phyloP scores from a whole-genome alignment of 2,797 vertebrate species.

The Cyclura pinguis region DNA sequence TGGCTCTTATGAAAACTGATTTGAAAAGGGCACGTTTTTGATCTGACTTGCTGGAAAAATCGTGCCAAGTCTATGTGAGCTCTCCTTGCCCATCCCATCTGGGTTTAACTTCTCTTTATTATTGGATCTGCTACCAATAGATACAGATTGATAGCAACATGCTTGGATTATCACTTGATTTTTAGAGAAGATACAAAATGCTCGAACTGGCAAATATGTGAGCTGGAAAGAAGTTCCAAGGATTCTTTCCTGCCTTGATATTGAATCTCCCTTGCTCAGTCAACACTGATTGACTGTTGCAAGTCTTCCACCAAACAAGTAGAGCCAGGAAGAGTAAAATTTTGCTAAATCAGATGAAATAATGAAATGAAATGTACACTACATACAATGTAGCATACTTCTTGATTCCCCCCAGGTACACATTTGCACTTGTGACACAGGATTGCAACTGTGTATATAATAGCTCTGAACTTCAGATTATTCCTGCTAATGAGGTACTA shows the following conservation, averaged over 20 bases:
- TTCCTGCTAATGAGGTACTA: neutral
- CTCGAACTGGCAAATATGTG: neutral
- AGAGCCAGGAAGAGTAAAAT: too few species aligned
- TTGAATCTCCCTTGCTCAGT: neutral
- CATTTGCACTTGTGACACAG: neutral
- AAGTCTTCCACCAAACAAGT: too few species aligned
- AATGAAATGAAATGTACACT: too few species aligned
- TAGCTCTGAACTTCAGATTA: neutral
- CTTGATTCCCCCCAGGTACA: too few species aligned
- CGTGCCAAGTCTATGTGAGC: neutral
- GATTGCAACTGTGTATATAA: neutral
- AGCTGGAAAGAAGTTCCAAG: neutral
- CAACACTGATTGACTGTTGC: too few species aligned
- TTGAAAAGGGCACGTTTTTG: neutral
- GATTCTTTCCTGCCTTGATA: neutral
- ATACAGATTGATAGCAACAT: neutral
- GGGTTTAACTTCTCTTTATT: neutral
- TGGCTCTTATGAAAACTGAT: slow-evolving; percentile 11
- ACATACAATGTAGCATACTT: too few species aligned
- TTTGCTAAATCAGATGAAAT: too few species aligned
- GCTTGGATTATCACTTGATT: neutral
- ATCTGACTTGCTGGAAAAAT: neutral
- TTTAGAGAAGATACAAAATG: neutral
- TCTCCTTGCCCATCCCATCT: neutral
- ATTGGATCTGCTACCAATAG: neutral